Conservation (phyloP, 2,888 invertebrate genomes). For the Epirrhoe alternata region DNA sequence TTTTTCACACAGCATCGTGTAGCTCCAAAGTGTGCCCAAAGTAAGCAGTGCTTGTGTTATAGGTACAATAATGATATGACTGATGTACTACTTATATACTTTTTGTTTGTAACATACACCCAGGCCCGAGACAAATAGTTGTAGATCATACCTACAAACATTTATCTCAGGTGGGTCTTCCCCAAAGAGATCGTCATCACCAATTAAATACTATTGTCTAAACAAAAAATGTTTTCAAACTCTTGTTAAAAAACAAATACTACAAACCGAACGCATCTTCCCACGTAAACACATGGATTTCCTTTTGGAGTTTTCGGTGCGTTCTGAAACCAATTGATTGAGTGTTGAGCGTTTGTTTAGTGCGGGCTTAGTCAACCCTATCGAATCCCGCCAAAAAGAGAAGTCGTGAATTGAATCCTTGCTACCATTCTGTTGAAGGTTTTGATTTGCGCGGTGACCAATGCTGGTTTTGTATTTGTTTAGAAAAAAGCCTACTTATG, state of each 20-base stretch:
- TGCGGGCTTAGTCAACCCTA: constrained; percentile 58
- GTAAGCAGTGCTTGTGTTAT: too few species aligned
- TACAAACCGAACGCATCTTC: constrained; percentile 19
- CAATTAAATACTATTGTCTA: too few species aligned
- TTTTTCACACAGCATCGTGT: too few species aligned
- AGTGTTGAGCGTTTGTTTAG: constrained; percentile 75
- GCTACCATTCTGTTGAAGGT: constrained; percentile 33
- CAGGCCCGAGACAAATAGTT: too few species aligned
- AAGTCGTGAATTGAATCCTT: constrained; percentile 76
- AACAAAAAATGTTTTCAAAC: constrained; percentile 7
- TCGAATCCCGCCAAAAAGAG: constrained; percentile 77
- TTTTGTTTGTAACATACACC: too few species aligned
- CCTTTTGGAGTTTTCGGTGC: constrained; percentile 36
- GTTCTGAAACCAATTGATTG: constrained; percentile 75
- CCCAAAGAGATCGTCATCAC: too few species aligned
- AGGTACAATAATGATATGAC: too few species aligned
- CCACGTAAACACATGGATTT: constrained; percentile 35
- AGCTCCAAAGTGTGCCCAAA: too few species aligned
- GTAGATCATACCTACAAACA: too few species aligned
- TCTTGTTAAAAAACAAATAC: background rate
- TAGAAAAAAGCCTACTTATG: too few species aligned
- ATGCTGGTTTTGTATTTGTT: constrained; percentile 40
- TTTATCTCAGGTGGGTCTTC: too few species aligned
- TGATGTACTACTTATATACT: too few species aligned
- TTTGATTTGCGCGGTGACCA: constrained; percentile 39